Evolutionary conservation across 2,888 invertebrate species (phyloP).

Genomic region (Acronicta aceris): DNA sequence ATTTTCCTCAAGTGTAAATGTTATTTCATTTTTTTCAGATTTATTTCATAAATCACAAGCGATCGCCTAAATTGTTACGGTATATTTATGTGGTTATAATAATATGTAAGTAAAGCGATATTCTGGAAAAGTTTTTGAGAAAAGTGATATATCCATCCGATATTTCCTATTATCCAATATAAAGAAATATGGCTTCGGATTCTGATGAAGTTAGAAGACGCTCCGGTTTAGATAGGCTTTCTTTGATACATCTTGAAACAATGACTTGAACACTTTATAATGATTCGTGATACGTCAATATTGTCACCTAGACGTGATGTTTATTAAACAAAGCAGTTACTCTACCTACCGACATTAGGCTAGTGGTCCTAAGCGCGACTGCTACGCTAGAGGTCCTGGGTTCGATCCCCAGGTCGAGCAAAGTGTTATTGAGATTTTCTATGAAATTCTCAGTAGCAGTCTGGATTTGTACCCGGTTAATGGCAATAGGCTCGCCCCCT

Average conservation of each 20-base stretch:
- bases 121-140: constrained; percentile 26
- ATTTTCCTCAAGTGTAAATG: too few species aligned
- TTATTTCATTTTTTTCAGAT: background rate
- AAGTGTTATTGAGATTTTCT: too few species aligned
- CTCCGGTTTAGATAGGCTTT: constrained; percentile 13
- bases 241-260: background rate
- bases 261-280: background rate
- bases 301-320: too few species aligned
- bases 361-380: too few species aligned
- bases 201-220: constrained; percentile 25
- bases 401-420: too few species aligned
- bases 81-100: constrained; percentile 12
- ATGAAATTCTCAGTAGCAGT: too few species aligned
- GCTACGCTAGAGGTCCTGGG: too few species aligned
- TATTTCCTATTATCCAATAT: constrained; percentile 35
- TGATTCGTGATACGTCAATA: too few species aligned
- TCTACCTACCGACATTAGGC: too few species aligned
- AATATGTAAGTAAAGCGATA: constrained; percentile 31
- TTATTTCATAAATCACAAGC: constrained; percentile 14
- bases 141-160: constrained; percentile 10
- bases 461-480: too few species aligned
- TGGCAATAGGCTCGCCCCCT: too few species aligned
- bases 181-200: constrained; percentile 21
- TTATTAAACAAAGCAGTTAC: too few species aligned
- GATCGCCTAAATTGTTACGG: constrained; percentile 21